Conservation (phyloP, 2,113 vertebrate species). For the Zingel zingel region DNA sequence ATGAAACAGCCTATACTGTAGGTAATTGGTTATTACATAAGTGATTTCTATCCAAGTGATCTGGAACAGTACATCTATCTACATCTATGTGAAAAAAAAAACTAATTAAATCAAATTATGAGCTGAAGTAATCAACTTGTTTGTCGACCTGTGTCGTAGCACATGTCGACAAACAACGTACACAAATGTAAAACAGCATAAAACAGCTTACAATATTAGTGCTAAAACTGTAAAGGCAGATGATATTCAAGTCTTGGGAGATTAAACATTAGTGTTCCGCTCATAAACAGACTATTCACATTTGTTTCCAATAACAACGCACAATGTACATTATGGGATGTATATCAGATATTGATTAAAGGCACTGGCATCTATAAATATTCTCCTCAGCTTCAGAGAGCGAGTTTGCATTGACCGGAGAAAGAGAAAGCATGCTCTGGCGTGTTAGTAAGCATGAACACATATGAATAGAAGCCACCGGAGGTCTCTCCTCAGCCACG, state of each 20-base stretch:
- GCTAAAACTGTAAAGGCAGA: background rate
- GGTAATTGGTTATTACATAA: background rate
- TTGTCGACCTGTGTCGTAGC: background rate
- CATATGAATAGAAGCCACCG: constrained; percentile 45
- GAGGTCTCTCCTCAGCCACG: constrained; percentile 42
- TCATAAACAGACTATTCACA: constrained; percentile 6
- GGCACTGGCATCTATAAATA: background rate
- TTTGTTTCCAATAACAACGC: background rate
- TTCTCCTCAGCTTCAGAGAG: constrained; percentile 12
- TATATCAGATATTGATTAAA: constrained; percentile 29
- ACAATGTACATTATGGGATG: background rate
- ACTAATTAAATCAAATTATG: background rate
- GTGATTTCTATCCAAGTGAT: too few relatives aligned
- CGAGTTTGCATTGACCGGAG: constrained; percentile 10
- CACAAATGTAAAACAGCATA: too few relatives aligned
- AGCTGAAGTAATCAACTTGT: background rate
- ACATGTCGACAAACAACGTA: too few relatives aligned
- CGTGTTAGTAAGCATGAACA: constrained; percentile 38
- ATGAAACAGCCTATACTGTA: background rate
- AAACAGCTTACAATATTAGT: background rate
- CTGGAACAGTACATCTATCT: too few relatives aligned
- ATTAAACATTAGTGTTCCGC: constrained; percentile 14
- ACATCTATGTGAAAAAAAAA: background rate
- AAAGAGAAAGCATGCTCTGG: constrained; percentile 1
- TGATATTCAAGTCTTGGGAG: background rate